Conservation (phyloP, 2,888 invertebrate species). For the Patella ulyssiponensis region DNA sequence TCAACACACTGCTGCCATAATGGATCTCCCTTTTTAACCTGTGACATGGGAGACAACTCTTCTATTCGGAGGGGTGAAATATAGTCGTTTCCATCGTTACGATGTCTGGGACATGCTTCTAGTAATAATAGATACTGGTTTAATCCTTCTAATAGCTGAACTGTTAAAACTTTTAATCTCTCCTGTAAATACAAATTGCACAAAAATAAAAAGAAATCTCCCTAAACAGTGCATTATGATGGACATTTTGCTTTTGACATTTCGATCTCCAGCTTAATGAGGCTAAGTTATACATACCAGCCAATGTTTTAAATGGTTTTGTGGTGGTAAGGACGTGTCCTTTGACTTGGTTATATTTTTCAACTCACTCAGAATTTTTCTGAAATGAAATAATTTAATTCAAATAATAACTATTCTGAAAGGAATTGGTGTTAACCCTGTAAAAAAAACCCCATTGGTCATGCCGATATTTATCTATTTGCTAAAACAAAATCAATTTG, state of each 20-base stretch:
- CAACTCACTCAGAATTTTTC: slow-evolving; percentile 33
- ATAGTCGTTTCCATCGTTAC: slow-evolving; percentile 35
- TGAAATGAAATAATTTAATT: slow-evolving; percentile 27
- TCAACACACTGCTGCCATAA: slow-evolving; percentile 40
- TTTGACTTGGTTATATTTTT: slow-evolving; percentile 13
- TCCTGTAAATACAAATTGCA: slow-evolving; percentile 28
- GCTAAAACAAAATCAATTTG: background rate
- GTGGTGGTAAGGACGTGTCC: slow-evolving; percentile 37
- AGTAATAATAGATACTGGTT: slow-evolving; percentile 81
- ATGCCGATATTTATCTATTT: too few relatives aligned
- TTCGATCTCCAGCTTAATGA: too few relatives aligned
- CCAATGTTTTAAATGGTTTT: slow-evolving; percentile 38
- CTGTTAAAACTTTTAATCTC: slow-evolving; percentile 30
- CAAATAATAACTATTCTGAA: background rate
- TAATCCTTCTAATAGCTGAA: slow-evolving; percentile 74
- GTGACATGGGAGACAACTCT: slow-evolving; percentile 48
- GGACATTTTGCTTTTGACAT: too few relatives aligned
- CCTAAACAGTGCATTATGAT: too few relatives aligned
- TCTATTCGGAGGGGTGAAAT: slow-evolving; percentile 40
- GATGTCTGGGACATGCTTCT: slow-evolving; percentile 76
- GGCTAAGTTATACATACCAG: slow-evolving; percentile 34
- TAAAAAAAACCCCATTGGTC: too few relatives aligned
- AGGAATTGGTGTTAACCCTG: too few relatives aligned
- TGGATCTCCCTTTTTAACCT: slow-evolving; percentile 48
- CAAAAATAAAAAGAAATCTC: too few relatives aligned